Percentiles rank a stretch among this genome's conserved stretches.
Evolutionary conservation across 2,797 vertebrate species (phyloP).

Genomic region (Poeciliopsis turneri): DNA sequence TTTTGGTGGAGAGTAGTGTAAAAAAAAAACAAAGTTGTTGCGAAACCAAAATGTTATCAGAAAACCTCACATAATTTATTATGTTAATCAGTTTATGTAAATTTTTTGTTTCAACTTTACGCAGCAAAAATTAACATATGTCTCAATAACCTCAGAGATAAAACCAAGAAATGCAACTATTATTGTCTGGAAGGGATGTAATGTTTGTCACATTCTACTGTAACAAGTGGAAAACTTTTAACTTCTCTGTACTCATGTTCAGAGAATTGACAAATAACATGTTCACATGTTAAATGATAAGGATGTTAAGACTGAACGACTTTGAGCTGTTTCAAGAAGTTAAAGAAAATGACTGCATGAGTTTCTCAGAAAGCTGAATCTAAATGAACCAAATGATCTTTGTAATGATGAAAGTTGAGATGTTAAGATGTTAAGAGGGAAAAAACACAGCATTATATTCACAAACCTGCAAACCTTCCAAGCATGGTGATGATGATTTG

Average conservation of each 20-base stretch:
- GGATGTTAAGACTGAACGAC: not conserved
- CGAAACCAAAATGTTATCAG: not conserved
- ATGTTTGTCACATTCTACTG: not conserved
- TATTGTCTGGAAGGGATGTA: not conserved
- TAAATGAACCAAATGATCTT: not conserved
- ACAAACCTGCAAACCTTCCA: not conserved
- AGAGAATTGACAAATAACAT: not conserved
- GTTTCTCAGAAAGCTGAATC: not conserved
- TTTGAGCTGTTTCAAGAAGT: not conserved
- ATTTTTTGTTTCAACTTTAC: too few species aligned
- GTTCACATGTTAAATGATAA: not conserved
- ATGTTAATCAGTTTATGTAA: too few species aligned
- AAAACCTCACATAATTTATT: not conserved
- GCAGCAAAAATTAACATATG: too few species aligned
- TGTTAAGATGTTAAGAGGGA: not conserved
- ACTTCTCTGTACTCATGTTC: not conserved
- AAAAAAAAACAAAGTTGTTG: not conserved
- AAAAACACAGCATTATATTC: not conserved
- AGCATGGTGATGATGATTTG: not conserved
- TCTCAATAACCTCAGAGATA: too few species aligned
- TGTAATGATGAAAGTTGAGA: not conserved
- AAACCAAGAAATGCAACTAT: not conserved
- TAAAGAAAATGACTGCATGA: too few species aligned
- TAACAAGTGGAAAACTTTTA: not conserved
- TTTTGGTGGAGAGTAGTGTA: not conserved